These are phyloP conservation scores for Neofelis nebulosa DNA, from an alignment of 2,113 vertebrate species.

Conservation along the genomic window DNA sequence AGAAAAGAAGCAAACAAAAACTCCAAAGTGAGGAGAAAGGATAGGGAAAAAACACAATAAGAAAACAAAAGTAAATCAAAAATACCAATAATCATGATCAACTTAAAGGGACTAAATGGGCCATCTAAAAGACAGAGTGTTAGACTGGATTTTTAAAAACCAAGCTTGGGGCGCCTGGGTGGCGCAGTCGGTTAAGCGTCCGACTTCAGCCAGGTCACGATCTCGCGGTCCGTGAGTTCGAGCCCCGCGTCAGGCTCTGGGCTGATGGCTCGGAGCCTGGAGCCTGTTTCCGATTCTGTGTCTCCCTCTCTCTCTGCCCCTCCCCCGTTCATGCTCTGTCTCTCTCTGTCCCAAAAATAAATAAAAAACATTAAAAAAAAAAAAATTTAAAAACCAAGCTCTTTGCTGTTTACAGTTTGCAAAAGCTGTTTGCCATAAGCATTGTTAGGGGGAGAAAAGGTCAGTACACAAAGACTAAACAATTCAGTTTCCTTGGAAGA, in stretches of 20 bases:
- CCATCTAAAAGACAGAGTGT: neutral
- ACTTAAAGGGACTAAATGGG: neutral
- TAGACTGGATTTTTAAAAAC: neutral
- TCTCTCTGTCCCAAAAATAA: too few species aligned
- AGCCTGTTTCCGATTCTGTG: too few species aligned
- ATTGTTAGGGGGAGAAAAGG: neutral
- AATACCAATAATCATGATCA: neutral
- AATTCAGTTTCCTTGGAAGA: neutral
- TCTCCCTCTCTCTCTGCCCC: too few species aligned
- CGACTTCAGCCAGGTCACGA: too few species aligned
- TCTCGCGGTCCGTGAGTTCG: too few species aligned
- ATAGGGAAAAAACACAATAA: neutral
- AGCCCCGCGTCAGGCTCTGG: too few species aligned
- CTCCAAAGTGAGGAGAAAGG: neutral
- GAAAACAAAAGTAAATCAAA: constrained; percentile 6
- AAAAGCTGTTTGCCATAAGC: neutral
- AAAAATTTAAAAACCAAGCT: neutral
- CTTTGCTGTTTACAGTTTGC: neutral
- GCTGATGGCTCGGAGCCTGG: too few species aligned
- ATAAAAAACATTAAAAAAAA: too few species aligned
- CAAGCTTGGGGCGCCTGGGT: too few species aligned
- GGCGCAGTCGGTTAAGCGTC: too few species aligned
- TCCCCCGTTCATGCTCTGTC: too few species aligned
- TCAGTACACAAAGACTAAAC: neutral
- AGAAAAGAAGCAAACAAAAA: constrained; percentile 41